Evolutionary conservation across 2,113 vertebrate genomes (phyloP).

Genomic region (Nicator chloris): DNA sequence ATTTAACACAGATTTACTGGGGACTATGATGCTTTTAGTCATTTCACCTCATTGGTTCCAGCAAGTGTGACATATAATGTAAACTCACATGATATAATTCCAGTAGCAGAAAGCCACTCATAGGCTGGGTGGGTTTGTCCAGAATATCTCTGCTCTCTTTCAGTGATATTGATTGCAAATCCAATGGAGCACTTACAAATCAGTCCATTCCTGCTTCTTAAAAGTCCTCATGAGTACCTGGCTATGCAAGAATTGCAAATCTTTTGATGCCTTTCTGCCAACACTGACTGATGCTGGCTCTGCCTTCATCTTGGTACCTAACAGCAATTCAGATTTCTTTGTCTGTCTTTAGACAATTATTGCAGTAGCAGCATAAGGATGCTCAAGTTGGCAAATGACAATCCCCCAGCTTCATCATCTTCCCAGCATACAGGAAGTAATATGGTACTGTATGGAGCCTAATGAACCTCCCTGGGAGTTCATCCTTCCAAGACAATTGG

Average conservation of each 20-base stretch:
- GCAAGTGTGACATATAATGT: neutral
- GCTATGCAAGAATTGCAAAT: neutral
- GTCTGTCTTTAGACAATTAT: neutral
- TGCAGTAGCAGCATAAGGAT: neutral
- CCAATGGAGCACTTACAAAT: neutral
- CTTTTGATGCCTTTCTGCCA: neutral
- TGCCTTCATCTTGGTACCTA: neutral
- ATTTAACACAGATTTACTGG: neutral
- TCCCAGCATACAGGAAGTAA: too few relatives aligned
- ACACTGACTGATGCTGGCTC: neutral
- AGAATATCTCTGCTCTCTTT: neutral
- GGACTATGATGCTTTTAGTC: neutral
- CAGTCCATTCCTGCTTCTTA: neutral
- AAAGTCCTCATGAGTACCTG: neutral
- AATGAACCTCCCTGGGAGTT: slow-evolving; percentile 4
- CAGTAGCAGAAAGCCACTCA: neutral
- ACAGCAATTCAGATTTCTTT: neutral
- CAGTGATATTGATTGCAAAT: neutral
- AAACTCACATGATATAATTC: neutral
- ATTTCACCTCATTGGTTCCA: neutral
- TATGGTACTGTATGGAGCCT: neutral
- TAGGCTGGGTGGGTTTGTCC: neutral
- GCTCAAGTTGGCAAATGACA: neutral
- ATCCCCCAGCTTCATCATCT: neutral
- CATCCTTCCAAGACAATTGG: neutral